These are phyloP conservation scores for Yponomeuta plumbellus DNA, from an alignment of 2,888 invertebrate genomes.

Conservation along the genomic window DNA sequence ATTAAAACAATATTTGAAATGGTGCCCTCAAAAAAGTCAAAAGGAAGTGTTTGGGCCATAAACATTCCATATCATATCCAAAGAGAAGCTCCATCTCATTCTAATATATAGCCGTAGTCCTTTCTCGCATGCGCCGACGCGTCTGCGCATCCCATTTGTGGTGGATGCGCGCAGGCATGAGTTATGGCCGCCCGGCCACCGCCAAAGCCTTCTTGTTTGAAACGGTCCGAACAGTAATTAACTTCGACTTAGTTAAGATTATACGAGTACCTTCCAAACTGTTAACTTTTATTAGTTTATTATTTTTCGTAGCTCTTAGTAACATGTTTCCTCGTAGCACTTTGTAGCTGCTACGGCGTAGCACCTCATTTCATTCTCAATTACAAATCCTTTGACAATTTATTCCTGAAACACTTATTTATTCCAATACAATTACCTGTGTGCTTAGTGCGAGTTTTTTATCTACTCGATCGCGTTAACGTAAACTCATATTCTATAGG, in stretches of 20 bases:
- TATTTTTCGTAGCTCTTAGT: slow-evolving; percentile 22
- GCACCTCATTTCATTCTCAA: background rate
- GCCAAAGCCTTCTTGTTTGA: slow-evolving; percentile 69
- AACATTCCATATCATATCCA: slow-evolving; percentile 61
- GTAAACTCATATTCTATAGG: no score
- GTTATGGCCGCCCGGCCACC: slow-evolving; percentile 62
- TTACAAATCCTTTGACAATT: background rate
- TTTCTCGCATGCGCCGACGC: slow-evolving; percentile 57
- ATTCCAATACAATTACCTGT: background rate
- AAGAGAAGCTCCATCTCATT: slow-evolving; percentile 31
- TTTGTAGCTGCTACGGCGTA: slow-evolving; percentile 15
- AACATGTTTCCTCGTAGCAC: slow-evolving; percentile 32
- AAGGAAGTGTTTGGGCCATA: slow-evolving; percentile 64
- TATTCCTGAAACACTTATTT: background rate
- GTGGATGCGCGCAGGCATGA: slow-evolving; percentile 58
- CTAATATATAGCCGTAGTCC: slow-evolving; percentile 36
- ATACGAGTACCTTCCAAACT: slow-evolving; percentile 32
- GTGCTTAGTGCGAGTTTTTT: no score
- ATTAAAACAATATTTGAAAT: slow-evolving; percentile 76
- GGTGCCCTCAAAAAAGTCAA: slow-evolving; percentile 65
- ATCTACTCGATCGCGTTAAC: no score
- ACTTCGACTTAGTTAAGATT: slow-evolving; percentile 67
- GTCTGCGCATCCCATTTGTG: slow-evolving; percentile 58
- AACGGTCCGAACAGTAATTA: slow-evolving; percentile 65
- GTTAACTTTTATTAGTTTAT: background rate